Evolutionary conservation across 2,113 vertebrate genomes (phyloP).

Genomic region (Catharus bicknelli): DNA sequence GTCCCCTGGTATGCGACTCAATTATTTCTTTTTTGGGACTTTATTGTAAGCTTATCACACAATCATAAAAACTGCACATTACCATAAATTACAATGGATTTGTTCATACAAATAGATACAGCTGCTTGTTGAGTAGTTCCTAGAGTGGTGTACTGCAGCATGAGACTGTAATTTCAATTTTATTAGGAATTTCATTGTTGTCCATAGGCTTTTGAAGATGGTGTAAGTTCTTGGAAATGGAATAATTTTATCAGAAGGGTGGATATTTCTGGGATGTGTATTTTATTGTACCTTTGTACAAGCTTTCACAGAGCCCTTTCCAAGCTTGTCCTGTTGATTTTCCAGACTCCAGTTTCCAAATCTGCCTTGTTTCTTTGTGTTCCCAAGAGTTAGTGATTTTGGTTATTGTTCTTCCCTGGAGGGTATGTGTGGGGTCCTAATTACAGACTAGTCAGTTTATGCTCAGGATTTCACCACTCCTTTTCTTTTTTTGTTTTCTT

Average conservation of each 20-base stretch:
- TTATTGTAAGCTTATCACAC: background rate
- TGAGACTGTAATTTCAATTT: background rate
- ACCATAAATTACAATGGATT: background rate
- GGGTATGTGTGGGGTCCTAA: background rate
- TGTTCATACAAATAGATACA: background rate
- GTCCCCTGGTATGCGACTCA: background rate
- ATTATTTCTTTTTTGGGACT: background rate
- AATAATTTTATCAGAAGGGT: background rate
- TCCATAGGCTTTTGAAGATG: background rate
- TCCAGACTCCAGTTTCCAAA: background rate
- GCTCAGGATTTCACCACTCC: background rate
- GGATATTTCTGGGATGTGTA: background rate
- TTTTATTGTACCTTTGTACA: background rate
- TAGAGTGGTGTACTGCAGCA: background rate
- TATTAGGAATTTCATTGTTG: background rate
- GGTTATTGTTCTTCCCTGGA: background rate
- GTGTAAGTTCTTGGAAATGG: background rate
- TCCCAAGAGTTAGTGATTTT: background rate
- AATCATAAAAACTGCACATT: background rate
- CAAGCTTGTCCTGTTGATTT: background rate
- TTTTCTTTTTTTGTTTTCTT: background rate
- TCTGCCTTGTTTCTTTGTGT: background rate
- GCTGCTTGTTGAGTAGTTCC: background rate
- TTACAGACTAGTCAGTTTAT: background rate
- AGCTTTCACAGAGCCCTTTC: background rate